Evolutionary conservation across 2,113 vertebrate genomes (phyloP).

Genomic region (Loxodonta africana): DNA sequence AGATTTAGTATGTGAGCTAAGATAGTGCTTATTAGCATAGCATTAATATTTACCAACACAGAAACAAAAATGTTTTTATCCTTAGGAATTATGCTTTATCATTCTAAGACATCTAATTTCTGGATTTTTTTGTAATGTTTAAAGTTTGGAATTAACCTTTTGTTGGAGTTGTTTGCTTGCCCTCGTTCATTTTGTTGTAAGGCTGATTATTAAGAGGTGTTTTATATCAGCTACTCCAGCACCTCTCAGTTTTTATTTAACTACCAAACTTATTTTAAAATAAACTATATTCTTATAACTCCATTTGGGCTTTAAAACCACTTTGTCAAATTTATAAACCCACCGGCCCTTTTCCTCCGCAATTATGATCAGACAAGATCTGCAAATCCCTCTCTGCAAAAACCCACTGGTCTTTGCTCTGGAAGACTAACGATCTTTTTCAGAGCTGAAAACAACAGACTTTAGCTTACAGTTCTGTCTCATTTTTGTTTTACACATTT

Average conservation of each 20-base stretch:
- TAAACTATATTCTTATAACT: neutral
- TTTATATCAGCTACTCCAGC: neutral
- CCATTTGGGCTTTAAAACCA: neutral
- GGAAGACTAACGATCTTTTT: neutral
- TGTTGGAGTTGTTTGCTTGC: neutral
- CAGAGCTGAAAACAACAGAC: neutral
- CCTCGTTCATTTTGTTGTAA: neutral
- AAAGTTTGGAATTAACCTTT: neutral
- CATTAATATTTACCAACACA: conserved; percentile 65
- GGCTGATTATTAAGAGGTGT: neutral
- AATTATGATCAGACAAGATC: neutral
- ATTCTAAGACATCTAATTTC: conserved; percentile 18
- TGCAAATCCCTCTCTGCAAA: neutral
- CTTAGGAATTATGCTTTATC: conserved; percentile 27
- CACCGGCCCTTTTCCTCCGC: neutral
- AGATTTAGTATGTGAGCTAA: conserved; percentile 2
- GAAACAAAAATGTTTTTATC: neutral
- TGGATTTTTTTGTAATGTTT: neutral
- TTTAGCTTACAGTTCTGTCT: neutral
- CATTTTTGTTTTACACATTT: neutral
- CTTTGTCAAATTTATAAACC: neutral
- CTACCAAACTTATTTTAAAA: neutral
- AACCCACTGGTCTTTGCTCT: fast-evolving
- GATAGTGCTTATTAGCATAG: conserved; percentile 34
- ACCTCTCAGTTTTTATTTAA: neutral